Evolutionary conservation across 2,888 invertebrate species (phyloP).

Genomic region (Agonum fuliginosum): DNA sequence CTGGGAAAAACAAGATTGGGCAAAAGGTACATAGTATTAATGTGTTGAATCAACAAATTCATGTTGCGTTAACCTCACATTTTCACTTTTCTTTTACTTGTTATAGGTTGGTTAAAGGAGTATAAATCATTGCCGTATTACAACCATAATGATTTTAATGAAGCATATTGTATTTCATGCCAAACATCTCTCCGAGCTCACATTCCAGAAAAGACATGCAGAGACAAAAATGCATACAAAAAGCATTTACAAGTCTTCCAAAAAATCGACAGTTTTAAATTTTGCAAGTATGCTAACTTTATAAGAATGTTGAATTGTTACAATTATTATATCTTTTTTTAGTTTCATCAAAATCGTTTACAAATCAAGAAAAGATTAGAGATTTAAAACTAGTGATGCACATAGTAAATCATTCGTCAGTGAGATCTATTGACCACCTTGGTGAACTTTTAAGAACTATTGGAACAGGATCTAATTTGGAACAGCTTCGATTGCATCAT

Average conservation of each 20-base stretch:
- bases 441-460: not conserved
- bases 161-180: not conserved
- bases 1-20: not conserved
- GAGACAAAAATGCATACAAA: not conserved
- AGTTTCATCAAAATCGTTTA: not conserved
- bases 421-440: not conserved
- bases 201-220: not conserved
- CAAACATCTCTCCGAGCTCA: not conserved
- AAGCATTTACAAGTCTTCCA: not conserved
- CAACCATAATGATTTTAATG: not conserved
- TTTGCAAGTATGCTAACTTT: not conserved
- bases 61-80: not conserved
- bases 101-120: not conserved
- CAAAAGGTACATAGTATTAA: not conserved
- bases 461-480: slow-evolving; percentile 2
- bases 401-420: not conserved
- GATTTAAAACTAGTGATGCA: not conserved
- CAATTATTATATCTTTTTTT: slow-evolving; percentile 3
- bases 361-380: not conserved
- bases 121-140: not conserved
- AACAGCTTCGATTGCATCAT: not conserved
- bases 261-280: not conserved
- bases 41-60: not conserved
- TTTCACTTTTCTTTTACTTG: no score
- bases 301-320: not conserved